Percentiles rank a stretch among this genome's conserved stretches.
Evolutionary conservation across 2,888 invertebrate genomes (phyloP).

Genomic region (Lasioglossum lativentre): DNA sequence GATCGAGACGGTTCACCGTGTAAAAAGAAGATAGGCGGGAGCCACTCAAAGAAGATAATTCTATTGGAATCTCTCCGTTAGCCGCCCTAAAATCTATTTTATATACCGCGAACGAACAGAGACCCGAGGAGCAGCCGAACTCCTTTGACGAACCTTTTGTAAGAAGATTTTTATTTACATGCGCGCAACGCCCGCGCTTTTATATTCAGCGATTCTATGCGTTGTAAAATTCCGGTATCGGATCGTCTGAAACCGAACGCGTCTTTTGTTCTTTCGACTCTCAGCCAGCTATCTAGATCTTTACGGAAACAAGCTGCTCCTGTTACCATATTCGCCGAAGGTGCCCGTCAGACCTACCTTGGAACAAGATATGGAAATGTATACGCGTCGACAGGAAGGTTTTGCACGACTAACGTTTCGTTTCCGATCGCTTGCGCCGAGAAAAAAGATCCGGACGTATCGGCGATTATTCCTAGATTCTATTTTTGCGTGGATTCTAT

Average conservation of each 20-base stretch:
- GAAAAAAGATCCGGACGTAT: too few species aligned
- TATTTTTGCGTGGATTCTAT: neutral
- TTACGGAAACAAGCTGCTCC: neutral
- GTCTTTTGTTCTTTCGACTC: neutral
- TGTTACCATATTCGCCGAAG: neutral
- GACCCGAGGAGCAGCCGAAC: neutral
- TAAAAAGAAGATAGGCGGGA: neutral
- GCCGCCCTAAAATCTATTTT: slow-evolving; percentile 37
- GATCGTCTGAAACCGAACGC: neutral
- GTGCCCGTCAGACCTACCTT: neutral
- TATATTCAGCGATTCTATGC: neutral
- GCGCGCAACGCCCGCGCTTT: neutral
- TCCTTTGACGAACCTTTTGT: slow-evolving; percentile 26
- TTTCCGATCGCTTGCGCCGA: neutral
- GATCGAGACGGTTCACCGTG: slow-evolving; percentile 36
- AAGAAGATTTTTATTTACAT: slow-evolving; percentile 33
- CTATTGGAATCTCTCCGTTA: neutral
- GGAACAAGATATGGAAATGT: neutral
- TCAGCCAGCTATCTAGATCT: neutral
- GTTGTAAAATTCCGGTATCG: neutral
- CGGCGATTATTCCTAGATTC: neutral
- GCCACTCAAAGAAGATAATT: neutral
- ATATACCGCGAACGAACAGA: slow-evolving; percentile 30
- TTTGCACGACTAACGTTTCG: neutral
- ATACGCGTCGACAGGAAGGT: neutral